phyloP scores from a whole-genome alignment of 2,797 vertebrate genomes.

The Triplophysa bombifrons region DNA sequence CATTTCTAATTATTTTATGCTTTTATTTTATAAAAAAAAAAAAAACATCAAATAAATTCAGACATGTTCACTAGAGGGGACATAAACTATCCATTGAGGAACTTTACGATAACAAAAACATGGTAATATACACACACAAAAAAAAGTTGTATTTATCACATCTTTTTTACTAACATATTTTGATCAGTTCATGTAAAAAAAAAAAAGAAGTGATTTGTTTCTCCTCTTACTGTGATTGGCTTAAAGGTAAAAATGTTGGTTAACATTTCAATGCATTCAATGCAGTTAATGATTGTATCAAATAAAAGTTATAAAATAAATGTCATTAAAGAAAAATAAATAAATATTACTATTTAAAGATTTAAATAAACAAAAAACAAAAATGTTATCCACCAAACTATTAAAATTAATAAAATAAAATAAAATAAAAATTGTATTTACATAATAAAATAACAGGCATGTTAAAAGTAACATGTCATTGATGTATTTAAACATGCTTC shows the following conservation, averaged over 20 bases:
- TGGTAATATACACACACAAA: too few species aligned
- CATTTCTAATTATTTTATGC: too few species aligned
- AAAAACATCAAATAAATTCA: neutral
- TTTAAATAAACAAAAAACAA: neutral
- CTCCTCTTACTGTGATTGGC: too few species aligned
- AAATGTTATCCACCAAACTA: slow-evolving; percentile 6
- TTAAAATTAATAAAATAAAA: neutral
- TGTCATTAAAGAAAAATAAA: neutral
- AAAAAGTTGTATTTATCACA: too few species aligned
- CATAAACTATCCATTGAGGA: neutral
- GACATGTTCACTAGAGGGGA: neutral
- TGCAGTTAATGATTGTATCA: neutral
- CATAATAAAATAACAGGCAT: slow-evolving; percentile 13
- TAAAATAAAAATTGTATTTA: neutral
- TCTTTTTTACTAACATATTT: too few species aligned
- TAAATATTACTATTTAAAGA: too few species aligned
- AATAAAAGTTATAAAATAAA: neutral
- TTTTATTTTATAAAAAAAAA: too few species aligned
- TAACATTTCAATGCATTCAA: neutral
- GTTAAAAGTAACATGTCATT: slow-evolving; percentile 1
- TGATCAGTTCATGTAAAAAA: too few species aligned
- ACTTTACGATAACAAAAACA: neutral
- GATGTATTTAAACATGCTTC: slow-evolving; percentile 37
- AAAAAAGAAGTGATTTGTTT: too few species aligned
- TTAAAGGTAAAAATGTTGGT: neutral